Evolutionary conservation across 2,113 vertebrate genomes (phyloP), one percentile per base, ranked within the genome.

Genomic region (Chloropsis hardwickii): DNA sequence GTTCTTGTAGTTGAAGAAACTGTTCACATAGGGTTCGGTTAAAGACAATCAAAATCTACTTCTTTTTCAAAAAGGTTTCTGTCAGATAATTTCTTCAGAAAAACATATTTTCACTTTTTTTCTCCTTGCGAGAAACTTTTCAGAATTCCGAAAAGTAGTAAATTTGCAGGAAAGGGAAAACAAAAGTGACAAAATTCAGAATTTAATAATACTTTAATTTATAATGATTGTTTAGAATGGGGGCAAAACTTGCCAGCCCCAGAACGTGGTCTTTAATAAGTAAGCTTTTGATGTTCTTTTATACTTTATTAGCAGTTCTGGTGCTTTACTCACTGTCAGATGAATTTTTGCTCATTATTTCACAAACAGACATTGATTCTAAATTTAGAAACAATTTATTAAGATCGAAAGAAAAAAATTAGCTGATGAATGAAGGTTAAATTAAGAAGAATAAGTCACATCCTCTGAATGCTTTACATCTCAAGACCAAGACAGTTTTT

Each of bases 271-370:
- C 57, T 90, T 90, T 88, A 70, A 47, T 83, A 88, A 83, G 71
- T 65, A 82, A 67, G 24, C 33, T 22, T 92, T 95, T 94, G 88
- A 90, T 93, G 61, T 74, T 93, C 50, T 90, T 95, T 90, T 83
- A 20, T 54, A 54, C 35, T 81, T 86, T 70, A 83, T 95, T 94
- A 92, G 53, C 65, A 93, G 23, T 90, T 96, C 37, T 9, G 37
- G 37, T 37, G 37, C 37, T 37, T 37, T 37, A 37, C 10, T 37
- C 37, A 37, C 51, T 92, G 67, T 83, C 62, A 92, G 81, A 78
- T 88, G 58, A 85, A 66, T 61, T 92, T 95, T 94, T 70, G 29
- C 54, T 93, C 50, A 47, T 91, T 95, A 70, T 87, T 92, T 95
- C 58, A 66, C 4, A 1, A 79, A 53, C 47, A 72, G 70, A 35